Conservation (phyloP, 2,797 vertebrate genomes). For the Microchirus variegatus region DNA sequence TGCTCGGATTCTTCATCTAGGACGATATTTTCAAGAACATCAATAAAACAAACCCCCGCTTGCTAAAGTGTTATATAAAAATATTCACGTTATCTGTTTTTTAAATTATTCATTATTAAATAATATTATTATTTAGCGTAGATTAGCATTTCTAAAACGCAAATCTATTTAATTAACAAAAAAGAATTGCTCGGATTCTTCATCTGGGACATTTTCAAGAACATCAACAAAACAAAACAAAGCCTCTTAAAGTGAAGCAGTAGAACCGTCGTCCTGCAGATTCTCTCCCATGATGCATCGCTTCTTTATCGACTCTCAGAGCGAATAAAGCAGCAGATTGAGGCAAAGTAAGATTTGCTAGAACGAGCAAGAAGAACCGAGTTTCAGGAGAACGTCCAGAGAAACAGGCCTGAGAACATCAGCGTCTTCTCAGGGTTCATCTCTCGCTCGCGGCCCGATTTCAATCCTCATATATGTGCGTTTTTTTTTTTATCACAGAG, state of each 20-base stretch:
- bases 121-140: too few relatives aligned
- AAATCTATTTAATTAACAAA: too few relatives aligned
- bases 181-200: too few relatives aligned
- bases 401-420: slow-evolving; percentile 65
- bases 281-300: slow-evolving; percentile 74
- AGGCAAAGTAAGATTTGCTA: slow-evolving; percentile 68
- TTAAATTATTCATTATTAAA: too few relatives aligned
- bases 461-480: slow-evolving; percentile 51
- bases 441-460: slow-evolving; percentile 56
- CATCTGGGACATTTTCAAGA: too few relatives aligned
- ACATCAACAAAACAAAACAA: too few relatives aligned
- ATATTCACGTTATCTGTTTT: too few relatives aligned
- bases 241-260: slow-evolving; percentile 1
- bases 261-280: slow-evolving; percentile 38
- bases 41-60: too few relatives aligned
- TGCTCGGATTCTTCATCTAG: too few relatives aligned
- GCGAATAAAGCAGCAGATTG: slow-evolving; percentile 69
- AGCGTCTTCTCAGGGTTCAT: slow-evolving; percentile 60
- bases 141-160: too few relatives aligned
- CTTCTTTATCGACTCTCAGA: slow-evolving; percentile 61
- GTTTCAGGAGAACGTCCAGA: slow-evolving; percentile 59
- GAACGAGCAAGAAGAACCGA: slow-evolving; percentile 72
- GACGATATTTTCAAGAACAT: too few relatives aligned
- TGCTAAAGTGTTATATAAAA: too few relatives aligned
- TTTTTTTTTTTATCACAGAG: slow-evolving; percentile 48